Conservation (phyloP, 2,797 vertebrate species). For the Micropoecilia bifurca region DNA sequence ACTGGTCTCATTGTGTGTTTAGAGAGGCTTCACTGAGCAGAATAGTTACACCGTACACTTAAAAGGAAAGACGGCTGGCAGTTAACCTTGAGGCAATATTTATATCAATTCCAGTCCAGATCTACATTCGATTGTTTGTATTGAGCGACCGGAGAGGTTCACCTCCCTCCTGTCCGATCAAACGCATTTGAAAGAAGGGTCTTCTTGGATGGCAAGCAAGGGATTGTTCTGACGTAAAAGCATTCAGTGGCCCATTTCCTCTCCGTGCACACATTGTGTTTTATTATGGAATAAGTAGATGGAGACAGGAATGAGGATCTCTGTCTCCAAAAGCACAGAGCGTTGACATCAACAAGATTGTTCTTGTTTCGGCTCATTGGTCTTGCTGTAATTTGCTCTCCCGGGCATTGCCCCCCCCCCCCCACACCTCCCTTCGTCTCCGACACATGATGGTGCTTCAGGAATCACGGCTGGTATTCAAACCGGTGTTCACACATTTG, state of each 20-base stretch:
- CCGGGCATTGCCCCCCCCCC: slow-evolving; percentile 5
- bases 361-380: slow-evolving; percentile 66
- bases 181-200: slow-evolving; percentile 40
- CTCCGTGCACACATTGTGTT: slow-evolving; percentile 45
- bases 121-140: slow-evolving; percentile 28
- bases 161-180: background rate
- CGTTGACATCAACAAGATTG: slow-evolving; percentile 69
- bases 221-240: slow-evolving; percentile 44
- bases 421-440: slow-evolving; percentile 24
- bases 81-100: slow-evolving; percentile 61
- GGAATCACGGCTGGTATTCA: slow-evolving; percentile 61
- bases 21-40: slow-evolving; percentile 32
- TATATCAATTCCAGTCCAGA: slow-evolving; percentile 38
- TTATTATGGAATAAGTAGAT: slow-evolving; percentile 64
- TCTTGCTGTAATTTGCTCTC: slow-evolving; percentile 68
- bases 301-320: slow-evolving; percentile 53
- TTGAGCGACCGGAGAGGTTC: slow-evolving; percentile 2
- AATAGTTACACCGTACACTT: slow-evolving; percentile 30
- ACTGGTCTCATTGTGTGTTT: slow-evolving; percentile 25
- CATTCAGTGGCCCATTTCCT: slow-evolving; percentile 54
- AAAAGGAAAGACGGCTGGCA: slow-evolving; percentile 36
- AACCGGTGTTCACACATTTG: slow-evolving; percentile 65
- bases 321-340: slow-evolving; percentile 56
- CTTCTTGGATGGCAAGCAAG: slow-evolving; percentile 29
- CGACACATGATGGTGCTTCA: slow-evolving; percentile 60